Conservation (phyloP, 2,113 vertebrate genomes). For the Xiphophorus hellerii region DNA sequence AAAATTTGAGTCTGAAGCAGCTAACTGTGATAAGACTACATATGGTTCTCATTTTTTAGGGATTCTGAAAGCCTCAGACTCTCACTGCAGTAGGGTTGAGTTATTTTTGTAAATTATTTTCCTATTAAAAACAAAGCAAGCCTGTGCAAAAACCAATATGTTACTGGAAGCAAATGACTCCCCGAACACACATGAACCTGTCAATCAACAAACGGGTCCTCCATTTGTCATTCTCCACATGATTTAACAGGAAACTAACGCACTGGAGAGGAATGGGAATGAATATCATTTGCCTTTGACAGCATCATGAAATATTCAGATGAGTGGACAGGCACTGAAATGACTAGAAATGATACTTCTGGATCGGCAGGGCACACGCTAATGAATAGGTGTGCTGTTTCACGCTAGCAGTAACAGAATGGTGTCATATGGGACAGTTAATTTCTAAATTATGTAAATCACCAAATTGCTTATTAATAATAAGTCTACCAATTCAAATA, state of each 20-base stretch:
- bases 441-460: background rate
- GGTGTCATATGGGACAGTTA: background rate
- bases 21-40: too few relatives aligned
- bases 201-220: conserved; percentile 38
- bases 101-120: too few relatives aligned
- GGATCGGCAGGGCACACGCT: conserved; percentile 29
- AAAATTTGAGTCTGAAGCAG: too few relatives aligned
- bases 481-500: background rate
- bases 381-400: background rate
- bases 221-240: conserved; percentile 17
- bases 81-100: too few relatives aligned
- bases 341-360: conserved; percentile 58
- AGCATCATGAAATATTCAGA: conserved; percentile 65
- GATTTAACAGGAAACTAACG: conserved; percentile 59
- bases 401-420: background rate
- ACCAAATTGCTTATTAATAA: background rate
- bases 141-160: background rate
- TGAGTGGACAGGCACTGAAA: conserved; percentile 52
- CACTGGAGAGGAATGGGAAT: conserved; percentile 30
- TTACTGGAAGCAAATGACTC: background rate
- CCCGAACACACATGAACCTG: conserved; percentile 16
- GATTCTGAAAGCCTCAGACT: too few relatives aligned
- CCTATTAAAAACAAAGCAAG: background rate
- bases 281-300: conserved; percentile 29
- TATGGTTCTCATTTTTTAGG: too few relatives aligned